Percentiles rank a stretch among this genome's conserved stretches.
Evolutionary conservation across 2,113 vertebrate genomes (phyloP).

Genomic region (Indicator indicator): DNA sequence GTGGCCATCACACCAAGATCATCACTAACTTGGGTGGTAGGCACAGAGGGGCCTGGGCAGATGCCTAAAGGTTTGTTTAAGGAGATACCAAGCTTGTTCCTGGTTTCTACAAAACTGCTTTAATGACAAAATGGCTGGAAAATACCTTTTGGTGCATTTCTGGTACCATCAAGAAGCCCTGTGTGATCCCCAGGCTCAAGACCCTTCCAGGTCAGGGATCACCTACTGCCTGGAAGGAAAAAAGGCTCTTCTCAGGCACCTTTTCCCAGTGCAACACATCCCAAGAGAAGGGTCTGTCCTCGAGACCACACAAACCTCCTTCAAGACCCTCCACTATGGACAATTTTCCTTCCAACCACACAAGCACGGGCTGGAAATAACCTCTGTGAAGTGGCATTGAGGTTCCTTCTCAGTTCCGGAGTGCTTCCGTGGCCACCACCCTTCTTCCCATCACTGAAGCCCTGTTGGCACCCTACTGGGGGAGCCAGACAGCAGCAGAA

Average conservation of each 20-base stretch:
- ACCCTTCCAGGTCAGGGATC: background rate
- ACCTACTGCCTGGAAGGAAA: background rate
- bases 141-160: background rate
- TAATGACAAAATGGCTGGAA: constrained; percentile 29
- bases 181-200: background rate
- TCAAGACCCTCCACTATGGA: background rate
- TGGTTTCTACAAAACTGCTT: constrained; percentile 44
- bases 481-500: background rate
- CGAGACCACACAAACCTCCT: background rate
- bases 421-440: background rate
- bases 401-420: background rate
- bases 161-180: background rate
- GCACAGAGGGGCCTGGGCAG: accelerated
- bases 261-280: background rate
- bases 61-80: accelerated
- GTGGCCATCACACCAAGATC: background rate
- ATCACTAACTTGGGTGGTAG: background rate
- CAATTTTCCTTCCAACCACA: background rate
- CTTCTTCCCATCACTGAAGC: background rate
- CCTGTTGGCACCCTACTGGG: accelerated
- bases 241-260: background rate
- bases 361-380: accelerated
- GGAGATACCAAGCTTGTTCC: background rate
- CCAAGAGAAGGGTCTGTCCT: background rate
- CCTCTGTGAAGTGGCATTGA: background rate